Base-by-base conservation (phyloP, 2,797 vertebrate species). In the Lagodon rhomboides region DNA sequence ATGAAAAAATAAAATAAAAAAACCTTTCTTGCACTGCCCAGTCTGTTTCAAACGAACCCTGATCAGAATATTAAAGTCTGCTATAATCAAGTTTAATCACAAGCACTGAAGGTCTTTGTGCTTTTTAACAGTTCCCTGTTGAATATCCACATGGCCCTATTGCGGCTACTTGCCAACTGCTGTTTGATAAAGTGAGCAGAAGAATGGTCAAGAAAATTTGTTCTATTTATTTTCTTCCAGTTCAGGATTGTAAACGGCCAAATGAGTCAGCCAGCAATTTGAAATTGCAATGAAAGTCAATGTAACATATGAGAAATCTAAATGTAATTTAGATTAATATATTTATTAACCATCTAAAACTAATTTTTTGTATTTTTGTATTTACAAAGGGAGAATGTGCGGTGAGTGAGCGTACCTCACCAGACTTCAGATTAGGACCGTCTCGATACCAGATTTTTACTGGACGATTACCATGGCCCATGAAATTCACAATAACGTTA, bases 11-110 rank as follows among this genome's bases (percentile, higher is more conserved):
- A 25, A 46, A 46, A 15, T 1, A 46, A 38, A 15, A 15, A 46
- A 38, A 2, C 15, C 30, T 20, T 12, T 61, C 59, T 25, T 68
- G 5, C 41, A 13, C 18, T 12, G 12, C 4, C 43, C 25, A 25
- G 51, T 25, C 16, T 73, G 49, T 59, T 50, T 25, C 17, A 23
- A 9, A 6, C 13, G 4, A 30, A 34, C 3, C 23, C 16, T 56
- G 38, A 67, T 38, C 50, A 30, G 22, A 65, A 73, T 67, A 73
- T 62, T 69, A 16, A 78, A 25, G 34, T 66, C 43, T 44, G 55
- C 8, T 27, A 62, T 15, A 53, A 47, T 54, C 23, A 25, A n/a
- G 7, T 34, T 44, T 13, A 63, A 10, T 74, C 34, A 62, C 50
- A 61, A 30, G 12, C 20, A 46, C 20, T 25, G 41, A n/a, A 23